Evolutionary conservation across 2,113 vertebrate genomes (phyloP), one percentile per base, ranked within the genome.

Genomic region (Propithecus coquereli): DNA sequence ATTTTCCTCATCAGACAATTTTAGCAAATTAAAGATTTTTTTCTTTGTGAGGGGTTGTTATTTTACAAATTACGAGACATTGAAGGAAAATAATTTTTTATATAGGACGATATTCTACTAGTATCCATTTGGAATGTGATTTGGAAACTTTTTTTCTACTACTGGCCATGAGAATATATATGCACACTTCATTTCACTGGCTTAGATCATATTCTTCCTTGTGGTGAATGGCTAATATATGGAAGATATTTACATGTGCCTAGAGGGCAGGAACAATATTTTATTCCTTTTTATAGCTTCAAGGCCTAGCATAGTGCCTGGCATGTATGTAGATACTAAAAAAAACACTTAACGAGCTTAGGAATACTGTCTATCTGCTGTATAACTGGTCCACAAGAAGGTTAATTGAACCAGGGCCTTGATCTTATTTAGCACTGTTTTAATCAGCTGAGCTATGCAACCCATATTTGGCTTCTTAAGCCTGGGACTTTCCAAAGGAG

Each of bases 81-180:
- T 84, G 23, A 66, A 88, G 57, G 18, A 96, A 95, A 90, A 25
- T 43, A 74, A 47, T 86, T 89, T 94, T 91, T 77, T 70, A 70
- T 71, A 43, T 61, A 77, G 22, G n/a, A 89, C 66, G 32, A 47
- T 71, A 57, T 40, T 79, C 23, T 94, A 34, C 47, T 95, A 83
- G 76, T 66, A 57, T 71, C 45, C 77, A 30, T 90, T 93, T 68
- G 23, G 34, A 82, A 87, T 50, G 25, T 76, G 52, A 85, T 77
- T 82, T 92, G 65, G 65, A 89, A 81, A 85, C 84, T 50, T 61
- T 68, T 80, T 79, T 95, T 61, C 68, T 95, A 71, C 23, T 70
- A 27, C 40, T 70, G 70, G 43, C 43, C 54, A 23, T 94, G 18
- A 59, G 66, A 89, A 65, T 90, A 61, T 16, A 85, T 73, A 65